phyloP scores from a whole-genome alignment of 2,797 vertebrate species.

The Sparus aurata region DNA sequence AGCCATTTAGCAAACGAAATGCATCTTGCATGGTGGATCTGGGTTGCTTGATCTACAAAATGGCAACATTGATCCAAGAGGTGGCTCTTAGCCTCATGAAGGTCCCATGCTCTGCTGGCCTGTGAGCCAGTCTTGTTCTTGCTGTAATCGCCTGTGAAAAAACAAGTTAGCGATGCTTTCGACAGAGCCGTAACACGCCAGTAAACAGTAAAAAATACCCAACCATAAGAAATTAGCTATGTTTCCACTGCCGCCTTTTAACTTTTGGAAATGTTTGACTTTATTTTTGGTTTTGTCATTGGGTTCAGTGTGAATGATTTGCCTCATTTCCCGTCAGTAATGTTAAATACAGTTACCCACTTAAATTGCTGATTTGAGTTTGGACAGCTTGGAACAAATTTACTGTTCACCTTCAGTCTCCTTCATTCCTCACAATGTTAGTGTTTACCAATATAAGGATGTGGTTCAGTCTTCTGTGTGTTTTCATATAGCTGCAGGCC shows the following conservation, averaged over 20 bases:
- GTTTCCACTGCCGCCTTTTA: slow-evolving; percentile 53
- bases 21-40: slow-evolving; percentile 84
- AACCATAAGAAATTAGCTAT: slow-evolving; percentile 81
- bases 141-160: slow-evolving; percentile 81
- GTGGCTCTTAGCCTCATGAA: slow-evolving; percentile 78
- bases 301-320: slow-evolving; percentile 29
- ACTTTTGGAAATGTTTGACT: slow-evolving; percentile 53
- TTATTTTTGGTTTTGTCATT: slow-evolving; percentile 40
- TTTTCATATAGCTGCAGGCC: background rate
- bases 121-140: slow-evolving; percentile 81
- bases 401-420: background rate
- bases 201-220: slow-evolving; percentile 65
- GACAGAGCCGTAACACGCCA: slow-evolving; percentile 54
- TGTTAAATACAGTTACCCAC: slow-evolving; percentile 1
- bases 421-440: background rate
- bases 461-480: background rate
- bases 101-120: slow-evolving; percentile 82
- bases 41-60: slow-evolving; percentile 79
- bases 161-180: slow-evolving; percentile 82
- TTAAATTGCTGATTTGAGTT: background rate
- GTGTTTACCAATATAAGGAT: background rate
- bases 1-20: slow-evolving; percentile 78
- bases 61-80: slow-evolving; percentile 83
- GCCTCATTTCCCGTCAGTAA: slow-evolving; percentile 9
- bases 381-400: background rate